Percentiles rank a stretch among this genome's conserved stretches.
Conservation (phyloP, 2,797 vertebrate genomes). For the Pseudochromis fuscus region DNA sequence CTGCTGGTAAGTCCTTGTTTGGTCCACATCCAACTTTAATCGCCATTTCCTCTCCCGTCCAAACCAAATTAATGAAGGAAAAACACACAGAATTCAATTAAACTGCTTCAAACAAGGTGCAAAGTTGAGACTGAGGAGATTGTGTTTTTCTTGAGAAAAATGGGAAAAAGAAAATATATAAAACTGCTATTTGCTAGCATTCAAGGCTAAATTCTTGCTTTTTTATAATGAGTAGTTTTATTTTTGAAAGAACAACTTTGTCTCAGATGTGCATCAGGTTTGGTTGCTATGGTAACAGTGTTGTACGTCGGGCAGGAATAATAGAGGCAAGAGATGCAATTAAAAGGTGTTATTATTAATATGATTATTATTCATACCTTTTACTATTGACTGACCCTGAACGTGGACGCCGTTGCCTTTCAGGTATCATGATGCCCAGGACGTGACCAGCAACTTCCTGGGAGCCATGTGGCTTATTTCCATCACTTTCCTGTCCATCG, state of each 20-base stretch:
- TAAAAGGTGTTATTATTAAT: slow-evolving; percentile 18
- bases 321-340: slow-evolving; percentile 41
- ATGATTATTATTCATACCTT: slow-evolving; percentile 7
- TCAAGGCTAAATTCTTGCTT: slow-evolving; percentile 11
- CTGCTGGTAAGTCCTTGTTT: slow-evolving; percentile 52
- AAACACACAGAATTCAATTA: slow-evolving; percentile 1
- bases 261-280: slow-evolving; percentile 43
- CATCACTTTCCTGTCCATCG: slow-evolving; percentile 98
- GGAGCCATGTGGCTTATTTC: slow-evolving; percentile 99
- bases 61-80: slow-evolving; percentile 37
- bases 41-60: slow-evolving; percentile 44
- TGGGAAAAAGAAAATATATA: neutral
- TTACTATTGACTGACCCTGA: slow-evolving; percentile 25
- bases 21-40: slow-evolving; percentile 42
- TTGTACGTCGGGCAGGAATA: slow-evolving; percentile 30
- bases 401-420: slow-evolving; percentile 22
- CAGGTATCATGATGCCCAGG: slow-evolving; percentile 98
- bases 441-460: slow-evolving; percentile 98
- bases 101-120: slow-evolving; percentile 25
- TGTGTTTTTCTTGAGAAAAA: neutral
- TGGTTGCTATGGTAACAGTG: slow-evolving; percentile 70
- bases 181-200: slow-evolving; percentile 9
- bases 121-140: slow-evolving; percentile 12
- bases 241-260: slow-evolving; percentile 49
- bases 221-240: slow-evolving; percentile 35